Base-by-base conservation (phyloP, 1,140 invertebrate species). In the Sycophaga agraensis region DNA sequence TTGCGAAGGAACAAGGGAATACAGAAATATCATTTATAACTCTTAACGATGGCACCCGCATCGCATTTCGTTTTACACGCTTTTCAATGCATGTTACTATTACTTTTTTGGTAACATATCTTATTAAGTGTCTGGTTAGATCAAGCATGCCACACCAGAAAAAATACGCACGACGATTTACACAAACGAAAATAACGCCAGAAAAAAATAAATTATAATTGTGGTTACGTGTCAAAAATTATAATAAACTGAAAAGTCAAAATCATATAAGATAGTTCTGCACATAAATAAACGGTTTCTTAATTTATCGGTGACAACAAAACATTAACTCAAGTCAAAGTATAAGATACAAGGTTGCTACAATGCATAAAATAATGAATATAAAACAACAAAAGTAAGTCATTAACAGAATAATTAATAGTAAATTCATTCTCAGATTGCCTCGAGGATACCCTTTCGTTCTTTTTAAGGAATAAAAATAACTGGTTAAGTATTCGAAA, bases 101-200 rank as follows among this genome's bases (percentile, higher is more conserved):
- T 31, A 53, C 48, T 51, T 19, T 53, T 37, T 31, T 22, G 14
- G 21, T 45, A 22, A 43, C 21, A 9, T 35, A 48, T 48, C 14
- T 17, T 22, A n/a, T 17, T 22, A n/a, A 59, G 16, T 43, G 16
- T 62, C 45, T 28, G 48, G 53, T 71, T 68, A 68, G 43, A 68
- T 50, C 66, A 73, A 70, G 67, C 71, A 73, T 73, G 71, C 71
- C 68, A 69, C 68, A 70, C 67, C 59, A 68, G 69, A 69, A 66
- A n/a, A 67, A 58, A 21, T 70, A 68, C 63, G 68, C 50, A 72
- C 68, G 59, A 56, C 31, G 42, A 56, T 9, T 37, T 66, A 66
- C 53, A 71, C 66, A 68, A 68, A 70, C 54, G 51, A 56, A 64
- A 65, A 31, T 28, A 58, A 59, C 21, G 34, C n/a, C 40, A 16